phyloP scores from a whole-genome alignment of 2,797 vertebrate species.

The Prunella strophiata region DNA sequence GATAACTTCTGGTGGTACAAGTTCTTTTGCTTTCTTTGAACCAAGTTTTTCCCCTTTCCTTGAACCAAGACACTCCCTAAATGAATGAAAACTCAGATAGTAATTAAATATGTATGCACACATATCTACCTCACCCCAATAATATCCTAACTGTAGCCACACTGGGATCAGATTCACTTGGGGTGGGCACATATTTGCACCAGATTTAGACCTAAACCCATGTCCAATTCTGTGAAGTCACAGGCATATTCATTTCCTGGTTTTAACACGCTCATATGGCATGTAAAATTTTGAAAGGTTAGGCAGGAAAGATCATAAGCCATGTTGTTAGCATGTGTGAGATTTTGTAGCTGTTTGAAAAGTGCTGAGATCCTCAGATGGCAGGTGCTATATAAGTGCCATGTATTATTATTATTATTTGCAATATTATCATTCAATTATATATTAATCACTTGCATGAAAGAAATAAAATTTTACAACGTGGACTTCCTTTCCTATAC shows the following conservation, averaged over 20 bases:
- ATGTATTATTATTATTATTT: slow-evolving; percentile 57
- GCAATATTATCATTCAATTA: slow-evolving; percentile 6
- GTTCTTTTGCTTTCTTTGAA: background rate
- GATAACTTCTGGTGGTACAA: background rate
- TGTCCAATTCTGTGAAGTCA: slow-evolving; percentile 56
- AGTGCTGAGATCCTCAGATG: slow-evolving; percentile 42
- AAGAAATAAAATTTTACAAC: background rate
- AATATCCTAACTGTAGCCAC: background rate
- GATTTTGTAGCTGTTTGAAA: slow-evolving; percentile 43
- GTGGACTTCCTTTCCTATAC: background rate
- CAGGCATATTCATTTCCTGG: slow-evolving; percentile 57
- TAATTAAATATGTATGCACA: slow-evolving; percentile 4
- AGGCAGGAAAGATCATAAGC: slow-evolving; percentile 60
- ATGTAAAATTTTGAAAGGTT: slow-evolving; percentile 62
- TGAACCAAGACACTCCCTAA: background rate
- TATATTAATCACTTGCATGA: background rate
- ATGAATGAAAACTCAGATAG: background rate
- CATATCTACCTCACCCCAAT: background rate
- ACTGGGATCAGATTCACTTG: slow-evolving; percentile 22
- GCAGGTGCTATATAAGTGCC: slow-evolving; percentile 51
- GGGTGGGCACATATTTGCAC: slow-evolving; percentile 47
- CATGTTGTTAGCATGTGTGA: slow-evolving; percentile 69
- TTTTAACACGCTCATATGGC: slow-evolving; percentile 61
- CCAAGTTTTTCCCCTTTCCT: background rate
- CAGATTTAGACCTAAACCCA: slow-evolving; percentile 50